Evolutionary conservation across 2,797 vertebrate genomes (phyloP), one percentile per base, ranked within the genome.

Genomic region (Parauchenoglanis punctatus): DNA sequence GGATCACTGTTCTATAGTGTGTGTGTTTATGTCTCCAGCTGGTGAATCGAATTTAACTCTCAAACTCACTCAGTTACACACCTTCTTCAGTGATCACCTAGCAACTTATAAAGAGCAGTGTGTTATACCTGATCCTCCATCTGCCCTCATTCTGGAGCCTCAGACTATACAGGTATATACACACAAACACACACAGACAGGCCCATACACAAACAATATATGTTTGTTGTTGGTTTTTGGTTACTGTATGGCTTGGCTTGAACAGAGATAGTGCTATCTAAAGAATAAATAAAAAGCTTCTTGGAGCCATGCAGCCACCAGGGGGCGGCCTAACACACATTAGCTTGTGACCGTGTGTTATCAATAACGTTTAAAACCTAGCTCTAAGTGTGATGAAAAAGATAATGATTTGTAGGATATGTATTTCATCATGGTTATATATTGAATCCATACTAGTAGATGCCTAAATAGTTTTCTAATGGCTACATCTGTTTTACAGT

Each of bases 61-160:
- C 35, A 96, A 95, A 83, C 92, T 96, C 90, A 93, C 91, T 92
- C 94, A 95, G 93, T 95, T 97, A 90, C 95, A 97, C 91, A 87
- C 67, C 61, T 97, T 97, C 90, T 93, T 97, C 75, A 94, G 93
- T 91, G 87, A 86, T 13, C 91, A 95, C 89, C 92, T 96, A 86
- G 46, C 85, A 11, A 78, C 92, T 54, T 97, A 97, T 93, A 94
- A 93, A 84, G 1, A 89, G 23, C 85, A 81, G 63, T 96, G 95
- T 83, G 95, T 94, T 83, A 89, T 94, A 86, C 94, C 96, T 61
- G 93, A 93, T 52, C 93, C 93, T 90, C 95, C 91, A 61, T 75
- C 94, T 91, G 92, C 94, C 76, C 92, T 97, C 31, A 83, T 91
- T 40, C 87, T 91, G 58, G 88, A 63, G 89, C 89, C 91, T 49